Evolutionary conservation across 2,888 invertebrate genomes (phyloP).

Genomic region (Anthrax anthrax): DNA sequence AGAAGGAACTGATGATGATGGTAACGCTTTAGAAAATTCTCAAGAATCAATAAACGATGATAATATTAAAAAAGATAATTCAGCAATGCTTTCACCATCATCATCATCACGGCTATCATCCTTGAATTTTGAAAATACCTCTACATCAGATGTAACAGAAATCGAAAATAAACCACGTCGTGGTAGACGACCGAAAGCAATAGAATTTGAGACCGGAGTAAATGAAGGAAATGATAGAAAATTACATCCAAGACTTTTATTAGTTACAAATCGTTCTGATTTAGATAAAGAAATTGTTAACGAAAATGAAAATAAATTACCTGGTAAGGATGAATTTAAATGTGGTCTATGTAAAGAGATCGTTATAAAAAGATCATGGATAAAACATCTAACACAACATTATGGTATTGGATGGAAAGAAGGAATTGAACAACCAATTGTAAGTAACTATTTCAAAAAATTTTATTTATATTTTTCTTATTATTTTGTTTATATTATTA

Average conservation of each 20-base stretch:
- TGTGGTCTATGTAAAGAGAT: conserved; percentile 27
- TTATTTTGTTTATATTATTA: too few relatives aligned
- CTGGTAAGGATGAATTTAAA: conserved; percentile 12
- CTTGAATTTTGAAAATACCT: too few relatives aligned
- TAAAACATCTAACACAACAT: conserved; percentile 21
- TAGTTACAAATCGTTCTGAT: conserved; percentile 23
- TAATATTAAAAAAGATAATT: too few relatives aligned
- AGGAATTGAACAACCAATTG: conserved; percentile 16
- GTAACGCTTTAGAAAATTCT: too few relatives aligned
- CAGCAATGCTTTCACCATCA: too few relatives aligned
- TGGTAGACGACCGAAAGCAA: too few relatives aligned
- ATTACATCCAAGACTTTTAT: conserved; percentile 21
- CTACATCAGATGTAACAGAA: too few relatives aligned
- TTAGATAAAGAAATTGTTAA: conserved; percentile 17
- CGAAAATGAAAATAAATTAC: background rate
- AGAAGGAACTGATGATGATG: too few relatives aligned
- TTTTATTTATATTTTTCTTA: too few relatives aligned
- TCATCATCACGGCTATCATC: too few relatives aligned
- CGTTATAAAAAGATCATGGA: conserved; percentile 16
- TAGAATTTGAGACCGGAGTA: background rate
- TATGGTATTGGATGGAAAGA: conserved; percentile 29
- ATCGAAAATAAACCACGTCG: too few relatives aligned
- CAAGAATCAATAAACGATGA: too few relatives aligned
- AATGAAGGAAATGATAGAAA: background rate
- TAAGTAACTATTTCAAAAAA: conserved; percentile 15